Evolutionary conservation across 2,797 vertebrate genomes (phyloP).

Genomic region (Helostoma temminkii): DNA sequence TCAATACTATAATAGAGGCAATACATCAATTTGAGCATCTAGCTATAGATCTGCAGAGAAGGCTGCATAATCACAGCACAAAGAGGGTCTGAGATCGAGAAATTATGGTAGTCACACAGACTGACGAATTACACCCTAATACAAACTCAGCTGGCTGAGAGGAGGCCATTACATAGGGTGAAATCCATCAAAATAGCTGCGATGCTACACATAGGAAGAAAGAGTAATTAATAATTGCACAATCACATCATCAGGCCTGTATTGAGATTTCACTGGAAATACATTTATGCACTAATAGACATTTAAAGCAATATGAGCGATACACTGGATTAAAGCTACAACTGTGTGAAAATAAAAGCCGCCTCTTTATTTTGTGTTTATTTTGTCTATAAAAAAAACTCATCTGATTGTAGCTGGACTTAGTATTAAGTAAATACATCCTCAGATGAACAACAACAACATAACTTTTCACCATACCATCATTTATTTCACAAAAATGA

Average conservation of each 20-base stretch:
- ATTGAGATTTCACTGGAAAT: neutral
- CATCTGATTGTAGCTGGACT: too few relatives aligned
- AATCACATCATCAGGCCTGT: neutral
- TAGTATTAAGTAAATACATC: too few relatives aligned
- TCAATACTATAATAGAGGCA: constrained; percentile 36
- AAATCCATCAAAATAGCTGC: constrained; percentile 50
- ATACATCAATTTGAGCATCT: constrained; percentile 54
- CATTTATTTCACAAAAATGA: too few relatives aligned
- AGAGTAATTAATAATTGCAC: neutral
- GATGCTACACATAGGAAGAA: neutral
- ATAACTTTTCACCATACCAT: too few relatives aligned
- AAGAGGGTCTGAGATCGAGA: constrained; percentile 6
- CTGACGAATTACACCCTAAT: constrained; percentile 46
- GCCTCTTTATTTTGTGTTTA: too few relatives aligned
- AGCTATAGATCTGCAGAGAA: constrained; percentile 33
- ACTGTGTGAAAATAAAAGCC: too few relatives aligned
- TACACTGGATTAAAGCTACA: fast-evolving
- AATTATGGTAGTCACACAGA: constrained; percentile 10
- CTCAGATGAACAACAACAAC: too few relatives aligned
- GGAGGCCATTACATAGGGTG: constrained; percentile 29
- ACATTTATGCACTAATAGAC: fast-evolving
- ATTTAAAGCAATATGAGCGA: neutral
- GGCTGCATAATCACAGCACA: constrained; percentile 33
- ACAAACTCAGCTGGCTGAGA: constrained; percentile 26
- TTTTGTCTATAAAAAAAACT: too few relatives aligned